A percentile compares a stretch with the other conserved stretches of the same genome.
phyloP scores from a whole-genome alignment of 2,888 invertebrate genomes.

The Seira musarum region DNA sequence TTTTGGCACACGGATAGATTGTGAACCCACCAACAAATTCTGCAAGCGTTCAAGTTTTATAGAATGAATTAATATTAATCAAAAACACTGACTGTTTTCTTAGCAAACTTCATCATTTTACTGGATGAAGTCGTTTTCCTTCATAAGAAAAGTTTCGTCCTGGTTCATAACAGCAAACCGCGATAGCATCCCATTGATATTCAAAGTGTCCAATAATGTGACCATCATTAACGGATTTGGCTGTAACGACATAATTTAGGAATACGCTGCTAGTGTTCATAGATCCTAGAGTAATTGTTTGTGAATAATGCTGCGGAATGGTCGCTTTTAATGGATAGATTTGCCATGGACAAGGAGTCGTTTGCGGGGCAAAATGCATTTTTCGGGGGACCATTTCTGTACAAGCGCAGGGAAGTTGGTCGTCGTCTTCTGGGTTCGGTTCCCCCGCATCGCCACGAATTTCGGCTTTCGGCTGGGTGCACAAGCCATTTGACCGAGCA shows the following conservation, averaged over 20 bases:
- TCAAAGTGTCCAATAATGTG: constrained; percentile 60
- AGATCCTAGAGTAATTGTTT: constrained; percentile 37
- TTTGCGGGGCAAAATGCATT: constrained; percentile 14
- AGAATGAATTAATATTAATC: too few relatives aligned
- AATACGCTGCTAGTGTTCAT: constrained; percentile 37
- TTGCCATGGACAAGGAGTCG: constrained; percentile 27
- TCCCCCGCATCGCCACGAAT: too few relatives aligned
- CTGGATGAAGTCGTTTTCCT: constrained; percentile 34
- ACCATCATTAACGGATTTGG: constrained; percentile 20
- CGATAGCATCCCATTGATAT: constrained; percentile 60
- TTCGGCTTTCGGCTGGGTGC: neutral
- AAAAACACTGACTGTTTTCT: too few relatives aligned
- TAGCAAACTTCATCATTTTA: too few relatives aligned
- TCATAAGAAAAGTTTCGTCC: constrained; percentile 20
- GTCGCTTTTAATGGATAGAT: constrained; percentile 22
- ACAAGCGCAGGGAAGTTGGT: too few relatives aligned
- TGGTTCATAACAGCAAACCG: constrained; percentile 47
- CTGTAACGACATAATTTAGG: constrained; percentile 48
- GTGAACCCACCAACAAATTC: constrained; percentile 41
- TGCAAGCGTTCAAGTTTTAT: too few relatives aligned
- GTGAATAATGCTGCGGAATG: constrained; percentile 66
- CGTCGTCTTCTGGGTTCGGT: too few relatives aligned
- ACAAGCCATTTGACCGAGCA: neutral
- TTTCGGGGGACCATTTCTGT: constrained; percentile 7
- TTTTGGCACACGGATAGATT: neutral